Conservation (phyloP, 2,888 invertebrate species). For the Neria commutata region DNA sequence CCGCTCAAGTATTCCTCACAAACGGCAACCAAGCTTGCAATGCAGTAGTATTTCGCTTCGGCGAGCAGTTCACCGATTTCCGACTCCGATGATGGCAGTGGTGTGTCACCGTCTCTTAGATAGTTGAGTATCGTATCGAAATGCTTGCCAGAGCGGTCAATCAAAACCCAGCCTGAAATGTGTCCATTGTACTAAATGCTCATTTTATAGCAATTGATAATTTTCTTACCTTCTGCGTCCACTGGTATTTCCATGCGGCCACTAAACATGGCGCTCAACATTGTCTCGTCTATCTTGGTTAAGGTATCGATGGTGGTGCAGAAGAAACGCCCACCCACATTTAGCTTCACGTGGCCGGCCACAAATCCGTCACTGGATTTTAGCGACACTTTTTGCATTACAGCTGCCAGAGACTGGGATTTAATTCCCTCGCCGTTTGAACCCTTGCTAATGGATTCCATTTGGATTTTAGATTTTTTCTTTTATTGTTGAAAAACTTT, state of each 20-base stretch:
- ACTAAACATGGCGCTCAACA: constrained; percentile 98
- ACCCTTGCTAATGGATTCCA: too few species aligned
- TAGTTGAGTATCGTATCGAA: constrained; percentile 96
- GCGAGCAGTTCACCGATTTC: constrained; percentile 91
- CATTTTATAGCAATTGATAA: too few species aligned
- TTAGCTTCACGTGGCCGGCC: constrained; percentile 97
- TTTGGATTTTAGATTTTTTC: too few species aligned
- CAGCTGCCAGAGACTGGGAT: too few species aligned
- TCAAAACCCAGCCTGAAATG: constrained; percentile 98
- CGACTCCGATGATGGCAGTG: constrained; percentile 86
- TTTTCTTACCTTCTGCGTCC: constrained; percentile 92
- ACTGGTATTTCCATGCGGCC: constrained; percentile 97
- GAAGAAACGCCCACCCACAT: constrained; percentile 95
- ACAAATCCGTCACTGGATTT: too few species aligned
- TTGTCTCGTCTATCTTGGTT: constrained; percentile 92
- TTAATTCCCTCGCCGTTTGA: too few species aligned
- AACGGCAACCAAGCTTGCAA: too few species aligned
- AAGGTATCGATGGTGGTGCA: constrained; percentile 98
- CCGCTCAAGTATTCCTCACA: too few species aligned
- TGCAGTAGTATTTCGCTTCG: constrained; percentile 97
- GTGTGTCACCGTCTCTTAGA: constrained; percentile 90
- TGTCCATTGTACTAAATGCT: too few species aligned
- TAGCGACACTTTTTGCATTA: too few species aligned
- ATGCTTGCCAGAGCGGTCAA: constrained; percentile 97
- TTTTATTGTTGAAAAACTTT: too few species aligned